Conservation (phyloP, 2,888 invertebrate genomes). For the Halictus quadricinctus region DNA sequence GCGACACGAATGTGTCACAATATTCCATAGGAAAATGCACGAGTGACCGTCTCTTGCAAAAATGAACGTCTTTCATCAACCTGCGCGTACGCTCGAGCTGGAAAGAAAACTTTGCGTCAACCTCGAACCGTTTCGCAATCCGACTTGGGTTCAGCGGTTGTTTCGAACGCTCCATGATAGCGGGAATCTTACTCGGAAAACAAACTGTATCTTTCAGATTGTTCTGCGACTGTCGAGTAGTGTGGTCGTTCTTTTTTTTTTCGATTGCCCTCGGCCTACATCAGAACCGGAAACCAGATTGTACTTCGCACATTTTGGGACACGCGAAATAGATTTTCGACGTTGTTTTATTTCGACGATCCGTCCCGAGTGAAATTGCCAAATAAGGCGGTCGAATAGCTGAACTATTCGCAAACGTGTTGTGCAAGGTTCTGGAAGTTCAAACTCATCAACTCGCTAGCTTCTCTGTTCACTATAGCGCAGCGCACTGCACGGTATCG, state of each 20-base stretch:
- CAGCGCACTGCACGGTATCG: slow-evolving; percentile 14
- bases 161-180: not conserved
- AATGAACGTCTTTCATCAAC: slow-evolving; percentile 45
- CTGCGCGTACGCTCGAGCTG: slow-evolving; percentile 11
- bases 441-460: not conserved
- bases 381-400: not conserved
- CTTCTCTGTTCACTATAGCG: not conserved
- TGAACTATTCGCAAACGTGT: not conserved
- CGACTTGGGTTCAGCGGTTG: not conserved
- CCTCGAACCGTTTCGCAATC: slow-evolving; percentile 15
- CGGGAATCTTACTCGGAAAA: not conserved
- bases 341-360: not conserved
- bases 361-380: not conserved
- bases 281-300: not conserved
- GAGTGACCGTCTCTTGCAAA: slow-evolving; percentile 43
- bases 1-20: slow-evolving; percentile 59
- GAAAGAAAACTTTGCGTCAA: slow-evolving; percentile 24
- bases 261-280: slow-evolving; percentile 17
- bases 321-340: no score
- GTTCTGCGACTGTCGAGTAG: slow-evolving; percentile 21
- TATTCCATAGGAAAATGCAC: slow-evolving; percentile 43
- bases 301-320: not conserved
- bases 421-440: not conserved
- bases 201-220: not conserved
- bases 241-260: slow-evolving; percentile 13